Conservation (phyloP, 2,113 vertebrate genomes). For the Zapornia atra region DNA sequence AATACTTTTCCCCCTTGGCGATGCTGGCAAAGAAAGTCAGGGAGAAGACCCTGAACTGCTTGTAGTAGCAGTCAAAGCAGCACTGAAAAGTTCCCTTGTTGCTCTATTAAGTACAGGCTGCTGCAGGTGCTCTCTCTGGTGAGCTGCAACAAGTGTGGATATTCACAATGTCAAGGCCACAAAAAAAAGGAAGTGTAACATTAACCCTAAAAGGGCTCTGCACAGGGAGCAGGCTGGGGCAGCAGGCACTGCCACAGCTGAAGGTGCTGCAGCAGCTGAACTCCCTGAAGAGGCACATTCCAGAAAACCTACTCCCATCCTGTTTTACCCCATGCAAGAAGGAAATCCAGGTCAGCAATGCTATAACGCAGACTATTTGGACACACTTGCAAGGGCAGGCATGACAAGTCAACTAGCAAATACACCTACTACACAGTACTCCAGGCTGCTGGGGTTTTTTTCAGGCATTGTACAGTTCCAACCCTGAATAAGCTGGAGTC, state of each 20-base stretch:
- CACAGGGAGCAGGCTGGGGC: background rate
- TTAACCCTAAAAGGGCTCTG: background rate
- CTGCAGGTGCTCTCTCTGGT: background rate
- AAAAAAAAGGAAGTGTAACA: rapidly evolving
- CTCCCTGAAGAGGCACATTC: background rate
- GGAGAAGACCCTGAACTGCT: background rate
- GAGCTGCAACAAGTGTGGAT: background rate
- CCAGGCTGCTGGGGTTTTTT: background rate
- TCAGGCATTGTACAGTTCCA: background rate
- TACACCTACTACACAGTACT: rapidly evolving
- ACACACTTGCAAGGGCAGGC: background rate
- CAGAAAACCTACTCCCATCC: background rate
- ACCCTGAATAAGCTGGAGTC: background rate
- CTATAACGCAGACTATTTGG: background rate
- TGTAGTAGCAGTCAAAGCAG: background rate
- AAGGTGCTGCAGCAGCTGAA: background rate
- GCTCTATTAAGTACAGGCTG: background rate
- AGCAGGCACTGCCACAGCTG: background rate
- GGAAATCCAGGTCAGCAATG: rapidly evolving
- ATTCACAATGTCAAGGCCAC: background rate
- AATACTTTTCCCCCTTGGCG: rapidly evolving
- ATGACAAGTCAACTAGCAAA: background rate
- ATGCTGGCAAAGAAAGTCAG: background rate
- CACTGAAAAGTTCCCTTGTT: background rate
- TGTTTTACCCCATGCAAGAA: background rate